Conservation (phyloP, 2,797 vertebrate genomes). For the Pelodytes ibericus region DNA sequence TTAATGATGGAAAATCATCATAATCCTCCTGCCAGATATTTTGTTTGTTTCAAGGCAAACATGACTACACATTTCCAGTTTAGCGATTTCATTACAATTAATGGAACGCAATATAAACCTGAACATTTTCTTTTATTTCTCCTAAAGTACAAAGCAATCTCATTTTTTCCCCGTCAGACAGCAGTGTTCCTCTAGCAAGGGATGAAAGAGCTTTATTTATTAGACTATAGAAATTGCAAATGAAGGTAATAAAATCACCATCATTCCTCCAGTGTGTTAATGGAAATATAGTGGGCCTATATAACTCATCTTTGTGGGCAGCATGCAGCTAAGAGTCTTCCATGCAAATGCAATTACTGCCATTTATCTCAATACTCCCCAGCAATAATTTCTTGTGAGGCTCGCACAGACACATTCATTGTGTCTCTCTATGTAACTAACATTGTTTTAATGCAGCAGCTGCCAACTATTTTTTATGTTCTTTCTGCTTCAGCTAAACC, state of each 20-base stretch:
- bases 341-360: slow-evolving; percentile 54
- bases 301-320: slow-evolving; percentile 55
- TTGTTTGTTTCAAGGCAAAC: slow-evolving; percentile 35
- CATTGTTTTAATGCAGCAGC: slow-evolving; percentile 34
- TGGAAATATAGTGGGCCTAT: slow-evolving; percentile 54
- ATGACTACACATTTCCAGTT: slow-evolving; percentile 42
- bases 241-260: slow-evolving; percentile 55
- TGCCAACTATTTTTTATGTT: slow-evolving; percentile 14
- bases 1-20: slow-evolving; percentile 41
- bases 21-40: slow-evolving; percentile 35
- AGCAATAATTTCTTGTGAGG: slow-evolving; percentile 48
- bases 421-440: slow-evolving; percentile 51
- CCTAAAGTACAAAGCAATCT: slow-evolving; percentile 39
- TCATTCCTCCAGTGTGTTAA: slow-evolving; percentile 50
- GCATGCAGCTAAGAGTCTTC: slow-evolving; percentile 53
- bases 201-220: slow-evolving; percentile 52
- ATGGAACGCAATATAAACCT: slow-evolving; percentile 51
- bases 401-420: slow-evolving; percentile 50
- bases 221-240: slow-evolving; percentile 55
- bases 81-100: slow-evolving; percentile 54
- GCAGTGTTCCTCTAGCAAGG: slow-evolving; percentile 32
- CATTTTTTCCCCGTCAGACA: slow-evolving; percentile 44
- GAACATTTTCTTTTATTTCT: slow-evolving; percentile 50
- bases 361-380: slow-evolving; percentile 53
- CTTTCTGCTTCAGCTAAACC: background rate